Evolutionary conservation across 2,113 vertebrate species (phyloP).

Genomic region (Zosterops borbonicus): DNA sequence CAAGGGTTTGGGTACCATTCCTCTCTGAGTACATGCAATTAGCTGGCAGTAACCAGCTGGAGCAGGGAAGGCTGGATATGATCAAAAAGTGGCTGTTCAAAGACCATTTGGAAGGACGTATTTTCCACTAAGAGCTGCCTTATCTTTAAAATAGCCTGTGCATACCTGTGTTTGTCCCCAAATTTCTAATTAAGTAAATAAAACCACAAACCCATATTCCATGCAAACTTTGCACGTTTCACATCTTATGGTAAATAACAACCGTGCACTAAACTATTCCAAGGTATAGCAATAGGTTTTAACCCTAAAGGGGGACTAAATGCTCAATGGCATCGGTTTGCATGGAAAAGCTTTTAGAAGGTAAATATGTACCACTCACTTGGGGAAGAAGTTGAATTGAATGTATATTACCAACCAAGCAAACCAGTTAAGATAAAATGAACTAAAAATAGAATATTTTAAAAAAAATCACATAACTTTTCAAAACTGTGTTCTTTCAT

Average conservation of each 20-base stretch:
- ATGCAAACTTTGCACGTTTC: neutral
- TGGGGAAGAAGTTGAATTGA: neutral
- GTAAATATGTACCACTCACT: fast-evolving
- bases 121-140: neutral
- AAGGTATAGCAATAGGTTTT: neutral
- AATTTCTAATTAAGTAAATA: neutral
- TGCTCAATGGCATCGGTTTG: fast-evolving
- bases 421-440: neutral
- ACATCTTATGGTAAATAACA: too few species aligned
- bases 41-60: fast-evolving
- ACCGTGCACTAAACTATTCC: neutral
- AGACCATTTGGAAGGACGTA: fast-evolving
- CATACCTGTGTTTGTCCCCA: neutral
- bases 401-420: neutral
- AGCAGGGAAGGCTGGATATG: neutral
- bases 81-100: neutral
- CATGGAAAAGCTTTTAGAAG: neutral
- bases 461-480: neutral
- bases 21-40: fast-evolving
- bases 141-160: neutral
- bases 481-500: neutral
- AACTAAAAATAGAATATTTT: neutral
- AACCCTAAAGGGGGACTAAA: neutral
- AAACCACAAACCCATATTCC: neutral
- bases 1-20: fast-evolving